These are phyloP conservation scores for Anguilla megastoma DNA, from an alignment of 2,797 vertebrate genomes.

Conservation along the genomic window DNA sequence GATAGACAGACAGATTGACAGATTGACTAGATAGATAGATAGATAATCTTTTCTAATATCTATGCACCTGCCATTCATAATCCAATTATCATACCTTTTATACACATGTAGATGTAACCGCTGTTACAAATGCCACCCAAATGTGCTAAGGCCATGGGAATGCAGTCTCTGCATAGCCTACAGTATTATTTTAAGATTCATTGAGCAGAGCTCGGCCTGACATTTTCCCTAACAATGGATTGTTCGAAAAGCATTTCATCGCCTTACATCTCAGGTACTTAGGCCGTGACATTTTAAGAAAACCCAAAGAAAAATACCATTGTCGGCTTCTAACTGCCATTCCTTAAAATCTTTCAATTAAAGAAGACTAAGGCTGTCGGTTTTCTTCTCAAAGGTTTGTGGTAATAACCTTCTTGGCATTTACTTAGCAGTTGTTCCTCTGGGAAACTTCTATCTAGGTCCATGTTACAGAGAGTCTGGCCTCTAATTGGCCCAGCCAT, in stretches of 20 bases:
- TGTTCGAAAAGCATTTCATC: conserved; percentile 35
- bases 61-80: neutral
- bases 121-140: conserved; percentile 10
- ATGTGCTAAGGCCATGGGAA: neutral
- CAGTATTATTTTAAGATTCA: conserved; percentile 27
- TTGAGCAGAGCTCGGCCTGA: conserved; percentile 33
- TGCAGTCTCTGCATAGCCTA: conserved; percentile 2
- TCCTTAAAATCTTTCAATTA: conserved; percentile 72
- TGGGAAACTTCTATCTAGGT: conserved; percentile 47
- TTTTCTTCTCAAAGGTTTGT: conserved; percentile 61
- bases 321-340: conserved; percentile 39
- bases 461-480: conserved; percentile 63
- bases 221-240: conserved; percentile 36
- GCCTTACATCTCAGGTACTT: conserved; percentile 44
- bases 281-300: conserved; percentile 64
- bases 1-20: neutral
- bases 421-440: conserved; percentile 64
- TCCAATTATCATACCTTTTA: neutral
- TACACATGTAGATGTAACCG: neutral
- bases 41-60: neutral
- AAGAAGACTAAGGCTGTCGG: conserved; percentile 56
- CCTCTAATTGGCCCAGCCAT: conserved; percentile 73
- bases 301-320: conserved; percentile 45
- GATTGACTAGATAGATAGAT: neutral
- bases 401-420: conserved; percentile 76